Conservation (phyloP, 2,888 invertebrate species). For the Liposcelis brunnea region DNA sequence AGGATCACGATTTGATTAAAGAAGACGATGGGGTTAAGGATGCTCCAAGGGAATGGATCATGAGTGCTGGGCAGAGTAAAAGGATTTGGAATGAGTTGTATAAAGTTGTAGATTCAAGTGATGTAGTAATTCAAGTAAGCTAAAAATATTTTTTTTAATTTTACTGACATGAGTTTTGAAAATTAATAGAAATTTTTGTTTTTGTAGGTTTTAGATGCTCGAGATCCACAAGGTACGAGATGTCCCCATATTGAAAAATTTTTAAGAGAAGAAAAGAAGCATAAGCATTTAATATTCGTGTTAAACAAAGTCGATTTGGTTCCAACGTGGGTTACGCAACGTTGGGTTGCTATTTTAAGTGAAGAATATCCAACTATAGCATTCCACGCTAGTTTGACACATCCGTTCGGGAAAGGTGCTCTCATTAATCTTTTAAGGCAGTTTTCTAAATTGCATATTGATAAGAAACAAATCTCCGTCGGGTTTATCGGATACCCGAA, state of each 20-base stretch:
- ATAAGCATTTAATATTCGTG: slow-evolving; percentile 94
- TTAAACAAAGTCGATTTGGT: slow-evolving; percentile 94
- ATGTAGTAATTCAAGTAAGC: slow-evolving; percentile 67
- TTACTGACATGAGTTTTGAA: too few relatives aligned
- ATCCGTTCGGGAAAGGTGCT: slow-evolving; percentile 96
- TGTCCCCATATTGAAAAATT: slow-evolving; percentile 85
- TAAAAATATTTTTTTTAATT: slow-evolving; percentile 26
- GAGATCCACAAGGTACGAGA: slow-evolving; percentile 93
- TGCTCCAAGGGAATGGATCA: slow-evolving; percentile 80
- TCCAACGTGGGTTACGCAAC: slow-evolving; percentile 94
- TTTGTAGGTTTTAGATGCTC: slow-evolving; percentile 65
- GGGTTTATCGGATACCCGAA: slow-evolving; percentile 99
- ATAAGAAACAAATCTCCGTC: slow-evolving; percentile 97
- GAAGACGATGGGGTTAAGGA: slow-evolving; percentile 68
- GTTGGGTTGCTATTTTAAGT: slow-evolving; percentile 91
- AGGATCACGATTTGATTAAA: slow-evolving; percentile 65
- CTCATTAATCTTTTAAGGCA: slow-evolving; percentile 90
- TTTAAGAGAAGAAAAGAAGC: slow-evolving; percentile 81
- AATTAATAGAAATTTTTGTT: too few relatives aligned
- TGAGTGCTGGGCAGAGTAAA: slow-evolving; percentile 88
- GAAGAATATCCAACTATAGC: slow-evolving; percentile 94
- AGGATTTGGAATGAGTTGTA: slow-evolving; percentile 98
- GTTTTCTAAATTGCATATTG: slow-evolving; percentile 84
- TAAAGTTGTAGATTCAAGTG: slow-evolving; percentile 97
- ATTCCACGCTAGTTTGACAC: slow-evolving; percentile 95